Evolutionary conservation across 1,140 invertebrate genomes (phyloP), one percentile per base, ranked within the genome.

Genomic region (Anagrus nilaparvatae): DNA sequence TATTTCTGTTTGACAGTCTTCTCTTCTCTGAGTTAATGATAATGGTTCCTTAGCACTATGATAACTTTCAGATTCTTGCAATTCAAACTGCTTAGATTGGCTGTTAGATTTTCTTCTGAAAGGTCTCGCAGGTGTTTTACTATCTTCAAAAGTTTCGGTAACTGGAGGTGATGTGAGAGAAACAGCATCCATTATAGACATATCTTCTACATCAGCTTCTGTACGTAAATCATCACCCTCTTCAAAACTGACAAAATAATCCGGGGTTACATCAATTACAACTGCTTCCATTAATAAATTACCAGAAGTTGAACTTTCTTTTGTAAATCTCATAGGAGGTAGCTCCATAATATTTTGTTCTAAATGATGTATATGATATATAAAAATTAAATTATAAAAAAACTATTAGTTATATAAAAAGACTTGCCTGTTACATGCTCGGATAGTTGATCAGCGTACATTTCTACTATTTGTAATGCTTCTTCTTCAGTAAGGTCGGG

Each of bases 401-500:
- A 29, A 40, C 14, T 21, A 6, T 38, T 19, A 12, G 25, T 14
- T 9, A 21, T 35, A 38, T 36, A 27, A 8, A 28, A 32, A 44
- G 3, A 41, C 50, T 55, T 61, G 79, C 77, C 76, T 46, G 86
- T 84, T 4, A 91, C 77, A 59, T 89, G 83, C 67, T 91, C 87
- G 0, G 87, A 90, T 33, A 90, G 70, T 61, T 93, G 85, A 59
- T 93, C 86, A 0, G 87, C 87, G 63, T 91, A 93, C 84, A 91
- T 90, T 71, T 93, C 87, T 1, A 91, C 81, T 53, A 93, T 88
- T 63, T 91, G 82, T 10, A 90, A 65, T 0, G 87, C 88, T 69
- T 93, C 87, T 60, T 90, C 85, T 68, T 91, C 86, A 0, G 87
- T 91, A 12, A 92, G 69, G 67, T 93, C 88, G 1, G 87, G 87